phyloP scores from a whole-genome alignment of 2,113 vertebrate genomes.

The Prionailurus bengalensis region DNA sequence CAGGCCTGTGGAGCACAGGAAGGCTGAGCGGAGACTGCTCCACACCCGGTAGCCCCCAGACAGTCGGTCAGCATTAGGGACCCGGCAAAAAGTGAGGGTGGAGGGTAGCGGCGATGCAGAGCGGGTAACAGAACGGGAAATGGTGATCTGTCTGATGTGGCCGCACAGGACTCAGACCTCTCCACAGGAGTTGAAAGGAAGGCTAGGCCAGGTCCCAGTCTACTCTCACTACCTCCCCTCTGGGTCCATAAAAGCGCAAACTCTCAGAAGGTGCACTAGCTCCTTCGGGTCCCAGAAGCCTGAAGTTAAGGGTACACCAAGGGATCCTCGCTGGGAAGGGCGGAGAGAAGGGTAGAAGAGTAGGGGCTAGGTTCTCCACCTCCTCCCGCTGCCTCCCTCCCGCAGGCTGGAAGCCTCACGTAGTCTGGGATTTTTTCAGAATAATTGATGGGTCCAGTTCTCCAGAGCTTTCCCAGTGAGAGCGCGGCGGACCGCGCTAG shows the following conservation, averaged over 20 bases:
- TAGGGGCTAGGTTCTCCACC: slow-evolving; percentile 4
- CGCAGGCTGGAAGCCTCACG: slow-evolving; percentile 69
- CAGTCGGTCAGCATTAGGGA: background rate
- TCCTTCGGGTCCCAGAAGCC: background rate
- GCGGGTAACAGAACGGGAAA: too few species aligned
- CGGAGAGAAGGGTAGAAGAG: background rate
- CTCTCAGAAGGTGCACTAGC: background rate
- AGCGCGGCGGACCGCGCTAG: slow-evolving; percentile 81
- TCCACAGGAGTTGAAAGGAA: background rate
- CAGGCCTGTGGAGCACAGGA: background rate
- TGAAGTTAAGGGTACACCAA: background rate
- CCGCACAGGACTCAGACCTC: background rate
- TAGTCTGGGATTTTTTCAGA: slow-evolving; percentile 81
- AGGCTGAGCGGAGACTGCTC: background rate
- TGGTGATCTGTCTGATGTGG: too few species aligned
- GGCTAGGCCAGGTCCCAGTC: background rate
- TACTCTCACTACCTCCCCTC: background rate
- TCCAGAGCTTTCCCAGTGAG: slow-evolving; percentile 83
- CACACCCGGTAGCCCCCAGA: background rate
- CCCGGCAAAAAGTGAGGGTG: background rate
- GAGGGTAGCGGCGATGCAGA: background rate
- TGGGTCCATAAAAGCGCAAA: background rate
- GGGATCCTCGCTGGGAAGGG: background rate
- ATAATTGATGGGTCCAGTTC: slow-evolving; percentile 86
- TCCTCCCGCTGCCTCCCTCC: slow-evolving; percentile 53